A percentile compares a stretch with the other conserved stretches of the same genome.
Conservation (phyloP, 2,888 invertebrate species). For the Neoaliturus tenellus region DNA sequence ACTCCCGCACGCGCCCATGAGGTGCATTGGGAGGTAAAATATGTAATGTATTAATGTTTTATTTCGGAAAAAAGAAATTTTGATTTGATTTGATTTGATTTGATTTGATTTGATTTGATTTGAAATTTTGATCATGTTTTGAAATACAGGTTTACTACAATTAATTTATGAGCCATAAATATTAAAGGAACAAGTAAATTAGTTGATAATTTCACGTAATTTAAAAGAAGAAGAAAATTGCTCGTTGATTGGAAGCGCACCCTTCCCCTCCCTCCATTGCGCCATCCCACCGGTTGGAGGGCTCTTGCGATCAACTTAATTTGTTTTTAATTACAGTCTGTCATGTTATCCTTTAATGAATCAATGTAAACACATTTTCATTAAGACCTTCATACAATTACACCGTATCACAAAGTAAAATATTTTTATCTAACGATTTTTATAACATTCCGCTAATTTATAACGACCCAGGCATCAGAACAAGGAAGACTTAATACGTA, state of each 20-base stretch:
- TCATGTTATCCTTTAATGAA: constrained; percentile 30
- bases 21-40: too few relatives aligned
- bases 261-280: not conserved
- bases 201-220: not conserved
- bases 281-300: not conserved
- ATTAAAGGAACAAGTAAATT: not conserved
- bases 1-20: too few relatives aligned
- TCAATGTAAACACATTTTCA: constrained; percentile 20
- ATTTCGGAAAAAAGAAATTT: too few relatives aligned
- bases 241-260: constrained; percentile 9
- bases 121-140: too few relatives aligned
- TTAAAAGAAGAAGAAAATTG: constrained; percentile 20
- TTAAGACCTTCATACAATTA: not conserved
- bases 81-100: too few relatives aligned
- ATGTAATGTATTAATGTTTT: too few relatives aligned
- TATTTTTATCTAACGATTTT: too few relatives aligned
- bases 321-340: constrained; percentile 30
- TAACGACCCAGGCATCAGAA: too few relatives aligned
- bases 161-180: not conserved
- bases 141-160: too few relatives aligned
- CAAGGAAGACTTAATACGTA: too few relatives aligned
- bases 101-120: too few relatives aligned
- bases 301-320: constrained; percentile 30
- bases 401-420: not conserved
- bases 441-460: too few relatives aligned